Conservation (phyloP, 2,797 vertebrate genomes). For the Ispidina picta region DNA sequence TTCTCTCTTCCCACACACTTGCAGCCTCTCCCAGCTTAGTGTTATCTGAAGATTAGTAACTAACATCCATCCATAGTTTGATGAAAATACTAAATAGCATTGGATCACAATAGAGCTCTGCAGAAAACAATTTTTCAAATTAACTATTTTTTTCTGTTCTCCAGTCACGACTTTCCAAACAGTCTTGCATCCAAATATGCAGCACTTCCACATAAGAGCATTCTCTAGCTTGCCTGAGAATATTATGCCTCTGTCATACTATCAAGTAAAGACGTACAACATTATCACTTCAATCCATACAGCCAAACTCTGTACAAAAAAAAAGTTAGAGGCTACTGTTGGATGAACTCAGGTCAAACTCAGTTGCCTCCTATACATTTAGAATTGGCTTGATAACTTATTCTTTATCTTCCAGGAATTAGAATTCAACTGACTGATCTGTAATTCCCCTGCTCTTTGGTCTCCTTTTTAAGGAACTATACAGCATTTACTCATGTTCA, state of each 20-base stretch:
- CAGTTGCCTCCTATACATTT: neutral
- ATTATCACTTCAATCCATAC: neutral
- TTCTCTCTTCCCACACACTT: slow-evolving; percentile 28
- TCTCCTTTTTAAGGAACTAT: neutral
- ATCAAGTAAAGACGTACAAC: neutral
- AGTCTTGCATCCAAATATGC: neutral
- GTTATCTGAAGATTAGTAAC: slow-evolving; percentile 9
- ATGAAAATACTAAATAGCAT: neutral
- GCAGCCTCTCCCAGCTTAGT: neutral
- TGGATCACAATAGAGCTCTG: neutral
- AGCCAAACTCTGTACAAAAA: neutral
- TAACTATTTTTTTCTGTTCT: neutral
- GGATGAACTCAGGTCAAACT: too few relatives aligned
- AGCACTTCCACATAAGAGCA: neutral
- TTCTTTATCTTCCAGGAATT: neutral
- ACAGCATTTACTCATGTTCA: neutral
- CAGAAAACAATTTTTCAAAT: neutral
- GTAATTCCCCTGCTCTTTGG: neutral
- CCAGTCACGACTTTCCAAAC: neutral
- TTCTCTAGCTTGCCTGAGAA: neutral
- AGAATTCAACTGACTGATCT: neutral
- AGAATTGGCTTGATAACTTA: neutral
- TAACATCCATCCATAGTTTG: neutral
- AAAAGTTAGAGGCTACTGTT: neutral
- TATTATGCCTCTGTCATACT: neutral